Evolutionary conservation across 2,113 vertebrate species (phyloP), one percentile per base, ranked within the genome.

Genomic region (Coracopsis vasa): DNA sequence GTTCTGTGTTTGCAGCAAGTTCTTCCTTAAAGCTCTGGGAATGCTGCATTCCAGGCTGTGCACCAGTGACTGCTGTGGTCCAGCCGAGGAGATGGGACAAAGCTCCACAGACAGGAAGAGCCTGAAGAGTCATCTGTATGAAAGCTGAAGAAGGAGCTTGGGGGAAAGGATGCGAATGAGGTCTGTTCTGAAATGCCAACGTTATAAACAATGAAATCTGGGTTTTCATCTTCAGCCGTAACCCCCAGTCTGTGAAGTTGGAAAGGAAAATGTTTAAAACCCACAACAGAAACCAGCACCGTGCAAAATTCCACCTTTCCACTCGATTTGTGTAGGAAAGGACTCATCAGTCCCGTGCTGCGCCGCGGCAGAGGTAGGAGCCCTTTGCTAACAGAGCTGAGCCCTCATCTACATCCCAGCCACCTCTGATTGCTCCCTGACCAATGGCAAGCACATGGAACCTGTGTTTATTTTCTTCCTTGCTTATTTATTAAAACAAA

Each of bases 401-500:
- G 69, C 73, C 53, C 80, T 20, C 75, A 7, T 20, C 75, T 41
- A 0, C 1, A 2, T 42, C 19, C 61, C 79, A n/a, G 44, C 71
- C 87, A 29, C 75, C 69, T 67, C 79, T 19, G 8, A 50, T 33
- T 24, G 2, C 42, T 56, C 82, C 90, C 39, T 6, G 20, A 1
- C 47, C 85, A 39, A 9, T 3, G 70, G 62, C 1, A 2, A 80
- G 74, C 56, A 5, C 66, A 24, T 0, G 84, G 82, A 16, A 9
- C 2, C 0, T 37, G 33, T 53, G 88, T 90, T 95, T 95, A 61
- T 93, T 94, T 96, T 95, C 77, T 17, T 62, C 3, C 87, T 87
- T 28, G 69, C 83, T 94, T 92, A 91, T 96, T 95, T 96, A 86
- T 86, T 93, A 48, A 39, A 91, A 50, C 90, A 80, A 78, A 92